Evolutionary conservation across 2,888 invertebrate genomes (phyloP), one percentile per base, ranked within the genome.

Genomic region (Apotomis capreana): DNA sequence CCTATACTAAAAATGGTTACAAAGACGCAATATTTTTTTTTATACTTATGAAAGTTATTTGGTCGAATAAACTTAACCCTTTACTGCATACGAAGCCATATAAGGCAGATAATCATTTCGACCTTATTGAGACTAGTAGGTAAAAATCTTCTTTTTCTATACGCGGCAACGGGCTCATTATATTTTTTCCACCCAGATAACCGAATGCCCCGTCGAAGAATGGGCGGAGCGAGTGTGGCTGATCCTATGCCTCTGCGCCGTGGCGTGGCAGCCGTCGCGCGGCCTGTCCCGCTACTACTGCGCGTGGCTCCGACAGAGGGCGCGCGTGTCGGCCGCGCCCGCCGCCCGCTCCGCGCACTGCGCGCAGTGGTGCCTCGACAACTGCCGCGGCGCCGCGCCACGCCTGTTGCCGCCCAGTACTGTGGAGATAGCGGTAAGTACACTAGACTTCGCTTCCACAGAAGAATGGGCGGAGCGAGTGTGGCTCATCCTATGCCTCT

Each of bases 291-390:
- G 97, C 83, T 97, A 97, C 90, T 95, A 96, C 84, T 94, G 95
- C 80, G 85, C 89, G 63, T 94, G 93, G 91, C 84, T 94, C 75
- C 87, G 93, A 76, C 75, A 79, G 6, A 84, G 89, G 36, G 87
- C 90, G 0, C 84, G 87, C 1, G 76, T 65, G 46, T 76, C 71
- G 69, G 74, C 77, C 12, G 77, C 80, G 10, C 76, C 83, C n/a
- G 84, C 87, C 0, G 75, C 75, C n/a, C 81, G 92, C 44, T 85
- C 90, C 60, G 88, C 90, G n/a, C 98, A 98, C 87, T 98, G 98
- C 84, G 98, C 98, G 9, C 97, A 98, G 87, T 98, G 98, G 97
- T 98, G 98, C 85, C 94, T 98, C 68, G 98, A 98, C 84, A 98
- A 98, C 92, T 97, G 98, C 80, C 96, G 97, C 77, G 97, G 97